Conservation (phyloP, 2,113 vertebrate genomes). For the Tetrao urogallus region DNA sequence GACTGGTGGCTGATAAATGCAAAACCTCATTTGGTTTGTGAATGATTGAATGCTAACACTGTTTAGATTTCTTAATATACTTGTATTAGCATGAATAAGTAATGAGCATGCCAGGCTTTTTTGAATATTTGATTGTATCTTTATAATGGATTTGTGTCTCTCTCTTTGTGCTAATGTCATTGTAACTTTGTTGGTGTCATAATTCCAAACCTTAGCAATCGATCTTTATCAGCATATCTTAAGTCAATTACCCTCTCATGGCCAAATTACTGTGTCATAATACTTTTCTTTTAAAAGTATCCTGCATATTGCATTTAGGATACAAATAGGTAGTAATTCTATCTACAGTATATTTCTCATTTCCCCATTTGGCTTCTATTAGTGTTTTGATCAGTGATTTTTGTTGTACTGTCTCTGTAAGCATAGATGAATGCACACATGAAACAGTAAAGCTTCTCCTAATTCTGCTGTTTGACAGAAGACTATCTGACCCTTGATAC, state of each 20-base stretch:
- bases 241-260: constrained; percentile 87
- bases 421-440: not conserved
- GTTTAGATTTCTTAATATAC: constrained; percentile 99
- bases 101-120: constrained; percentile 91
- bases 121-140: constrained; percentile 99
- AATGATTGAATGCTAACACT: constrained; percentile 95
- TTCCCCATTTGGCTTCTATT: not conserved
- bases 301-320: constrained; percentile 40
- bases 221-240: constrained; percentile 91
- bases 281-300: constrained; percentile 57
- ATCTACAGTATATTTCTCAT: constrained; percentile 33
- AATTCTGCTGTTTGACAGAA: not conserved
- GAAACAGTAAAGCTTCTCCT: not conserved
- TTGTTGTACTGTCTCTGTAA: not conserved
- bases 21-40: constrained; percentile 91
- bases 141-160: constrained; percentile 91
- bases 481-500: not conserved
- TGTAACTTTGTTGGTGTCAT: constrained; percentile 92
- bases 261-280: constrained; percentile 62
- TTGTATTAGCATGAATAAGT: constrained; percentile 99
- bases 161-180: constrained; percentile 88
- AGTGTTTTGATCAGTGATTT: not conserved
- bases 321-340: constrained; percentile 54
- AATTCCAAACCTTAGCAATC: constrained; percentile 83
- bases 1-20: constrained; percentile 91